Conservation (phyloP, 2,888 invertebrate genomes). For the Aromia moschata region DNA sequence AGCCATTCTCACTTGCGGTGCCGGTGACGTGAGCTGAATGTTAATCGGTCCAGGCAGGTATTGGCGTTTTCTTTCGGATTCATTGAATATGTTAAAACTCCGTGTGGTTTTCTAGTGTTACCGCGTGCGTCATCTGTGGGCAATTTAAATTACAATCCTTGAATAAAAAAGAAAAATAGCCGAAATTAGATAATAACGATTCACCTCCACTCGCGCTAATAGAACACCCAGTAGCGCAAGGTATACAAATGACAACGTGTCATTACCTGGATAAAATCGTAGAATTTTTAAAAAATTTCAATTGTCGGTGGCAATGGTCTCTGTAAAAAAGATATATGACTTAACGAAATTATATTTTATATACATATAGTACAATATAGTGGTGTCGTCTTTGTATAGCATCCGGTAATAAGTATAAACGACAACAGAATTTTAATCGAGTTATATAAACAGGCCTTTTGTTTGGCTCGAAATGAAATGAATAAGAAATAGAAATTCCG, state of each 20-base stretch:
- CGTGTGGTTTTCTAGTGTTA: too few relatives aligned
- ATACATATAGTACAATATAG: slow-evolving; percentile 2
- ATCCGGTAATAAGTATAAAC: slow-evolving; percentile 47
- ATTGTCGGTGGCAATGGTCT: too few relatives aligned
- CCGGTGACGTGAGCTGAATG: slow-evolving; percentile 5
- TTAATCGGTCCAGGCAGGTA: background rate
- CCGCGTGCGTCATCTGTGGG: too few relatives aligned
- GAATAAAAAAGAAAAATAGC: too few relatives aligned
- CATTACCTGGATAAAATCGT: too few relatives aligned
- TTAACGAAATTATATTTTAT: slow-evolving; percentile 3
- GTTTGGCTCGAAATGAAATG: slow-evolving; percentile 27
- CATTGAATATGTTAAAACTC: background rate
- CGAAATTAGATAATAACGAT: too few relatives aligned
- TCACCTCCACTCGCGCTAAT: too few relatives aligned
- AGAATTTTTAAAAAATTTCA: too few relatives aligned
- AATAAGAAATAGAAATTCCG: slow-evolving; percentile 27
- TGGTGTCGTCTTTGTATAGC: slow-evolving; percentile 13
- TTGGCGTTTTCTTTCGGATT: slow-evolving; percentile 4
- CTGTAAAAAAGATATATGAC: slow-evolving; percentile 1
- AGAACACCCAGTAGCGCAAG: too few relatives aligned
- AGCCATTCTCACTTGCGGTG: slow-evolving; percentile 7
- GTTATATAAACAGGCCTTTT: slow-evolving; percentile 43
- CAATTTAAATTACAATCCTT: too few relatives aligned
- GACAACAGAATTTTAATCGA: slow-evolving; percentile 39
- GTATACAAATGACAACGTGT: too few relatives aligned